Percentiles rank a stretch among this genome's conserved stretches.
These are phyloP conservation scores for Macrophya annulata DNA, from an alignment of 2,888 invertebrate genomes.

Conservation along the genomic window DNA sequence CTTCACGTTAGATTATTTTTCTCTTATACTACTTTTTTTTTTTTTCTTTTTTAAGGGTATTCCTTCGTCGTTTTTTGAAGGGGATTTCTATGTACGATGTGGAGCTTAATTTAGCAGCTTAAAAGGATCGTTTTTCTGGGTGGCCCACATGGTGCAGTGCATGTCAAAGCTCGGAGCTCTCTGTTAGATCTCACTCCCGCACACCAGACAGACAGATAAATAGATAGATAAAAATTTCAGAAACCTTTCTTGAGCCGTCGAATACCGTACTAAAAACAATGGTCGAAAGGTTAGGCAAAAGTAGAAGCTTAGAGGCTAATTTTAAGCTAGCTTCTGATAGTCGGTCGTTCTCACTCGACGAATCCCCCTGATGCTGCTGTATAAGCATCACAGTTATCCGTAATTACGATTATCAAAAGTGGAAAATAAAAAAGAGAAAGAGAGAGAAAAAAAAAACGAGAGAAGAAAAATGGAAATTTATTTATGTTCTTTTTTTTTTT, in stretches of 20 bases:
- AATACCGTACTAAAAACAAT: background rate
- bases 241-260: slow-evolving; percentile 22
- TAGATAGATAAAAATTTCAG: background rate
- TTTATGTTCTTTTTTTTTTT: too few relatives aligned
- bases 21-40: too few relatives aligned
- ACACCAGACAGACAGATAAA: background rate
- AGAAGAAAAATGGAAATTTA: too few relatives aligned
- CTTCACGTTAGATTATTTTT: too few relatives aligned
- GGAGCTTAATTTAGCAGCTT: slow-evolving; percentile 38
- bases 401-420: too few relatives aligned
- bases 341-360: too few relatives aligned
- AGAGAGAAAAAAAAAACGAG: too few relatives aligned
- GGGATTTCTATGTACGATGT: background rate
- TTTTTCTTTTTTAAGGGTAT: too few relatives aligned
- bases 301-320: background rate
- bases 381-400: too few relatives aligned
- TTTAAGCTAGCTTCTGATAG: too few relatives aligned
- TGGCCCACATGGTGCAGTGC: background rate
- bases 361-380: too few relatives aligned
- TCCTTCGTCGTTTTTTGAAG: background rate
- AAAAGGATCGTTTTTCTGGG: slow-evolving; percentile 30
- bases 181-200: background rate
- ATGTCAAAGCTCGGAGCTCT: background rate
- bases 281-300: slow-evolving; percentile 17
- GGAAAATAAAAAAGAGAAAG: too few relatives aligned